Evolutionary conservation across 2,888 invertebrate genomes (phyloP).

Genomic region (Julus scandinavius): DNA sequence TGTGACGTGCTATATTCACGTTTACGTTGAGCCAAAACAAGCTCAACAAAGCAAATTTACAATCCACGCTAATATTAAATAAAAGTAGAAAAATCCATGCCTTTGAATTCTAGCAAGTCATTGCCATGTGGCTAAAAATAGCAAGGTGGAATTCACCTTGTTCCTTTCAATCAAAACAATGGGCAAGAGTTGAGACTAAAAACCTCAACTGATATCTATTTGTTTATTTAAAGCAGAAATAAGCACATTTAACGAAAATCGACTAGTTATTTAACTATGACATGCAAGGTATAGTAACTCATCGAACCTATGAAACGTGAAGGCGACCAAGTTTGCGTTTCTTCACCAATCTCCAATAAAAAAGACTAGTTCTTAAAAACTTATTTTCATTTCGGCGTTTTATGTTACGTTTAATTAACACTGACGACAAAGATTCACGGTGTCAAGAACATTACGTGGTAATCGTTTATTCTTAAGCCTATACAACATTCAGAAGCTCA

Average conservation of each 20-base stretch:
- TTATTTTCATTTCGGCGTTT: neutral
- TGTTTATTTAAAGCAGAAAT: neutral
- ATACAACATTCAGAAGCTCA: neutral
- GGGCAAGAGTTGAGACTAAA: neutral
- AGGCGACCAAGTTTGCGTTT: neutral
- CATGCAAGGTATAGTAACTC: neutral
- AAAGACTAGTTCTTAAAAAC: neutral
- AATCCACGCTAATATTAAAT: neutral
- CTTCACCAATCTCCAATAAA: neutral
- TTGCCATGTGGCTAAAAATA: slow-evolving; percentile 39
- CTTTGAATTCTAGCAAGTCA: slow-evolving; percentile 16
- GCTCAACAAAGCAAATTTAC: neutral
- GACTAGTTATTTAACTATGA: neutral
- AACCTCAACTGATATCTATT: neutral
- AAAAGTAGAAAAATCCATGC: neutral
- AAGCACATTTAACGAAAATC: neutral
- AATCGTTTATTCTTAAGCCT: neutral
- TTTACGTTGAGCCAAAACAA: neutral
- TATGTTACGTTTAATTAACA: neutral
- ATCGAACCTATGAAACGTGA: neutral
- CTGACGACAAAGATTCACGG: neutral
- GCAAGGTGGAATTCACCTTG: neutral
- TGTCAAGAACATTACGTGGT: neutral
- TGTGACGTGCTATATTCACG: neutral
- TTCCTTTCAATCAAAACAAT: neutral